Evolutionary conservation across 2,888 invertebrate species (phyloP), one percentile per base, ranked within the genome.

Genomic region (Metellina segmentata): DNA sequence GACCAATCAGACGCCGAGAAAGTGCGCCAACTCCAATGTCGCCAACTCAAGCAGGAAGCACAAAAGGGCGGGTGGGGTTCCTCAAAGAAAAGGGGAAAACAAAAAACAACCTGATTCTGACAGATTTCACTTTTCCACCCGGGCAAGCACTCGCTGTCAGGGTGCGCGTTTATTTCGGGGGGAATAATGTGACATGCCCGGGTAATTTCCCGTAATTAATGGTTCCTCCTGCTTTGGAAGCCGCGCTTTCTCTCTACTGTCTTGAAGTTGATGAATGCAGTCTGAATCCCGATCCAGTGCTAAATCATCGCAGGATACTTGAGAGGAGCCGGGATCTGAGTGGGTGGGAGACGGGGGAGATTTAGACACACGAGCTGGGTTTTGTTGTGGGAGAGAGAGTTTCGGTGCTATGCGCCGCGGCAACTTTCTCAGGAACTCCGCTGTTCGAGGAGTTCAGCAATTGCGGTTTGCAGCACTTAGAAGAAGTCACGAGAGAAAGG

Each of bases 181-280:
- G 79, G 85, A 74, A 90, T 85, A 81, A 90, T 86, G 85, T 90
- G 90, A 90, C 90, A 75, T 86, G 75, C 85, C 85, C 90, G 69
- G 85, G 90, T 85, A 90, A 90, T 90, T 90, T 90, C 69, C 53
- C 72, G 75, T 90, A 90, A 90, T 90, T 90, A 90, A 90, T 90
- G 90, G 85, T 77, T 70, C 20, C 52, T 6, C 79, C 69, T 11
- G 77, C 89, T 48, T 53, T 6, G 49, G 11, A 16, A 19, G 74
- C 19, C 81, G n/a, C 81, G 13, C 20, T 9, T 19, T 34, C 51
- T 78, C 86, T 7, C 20, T 34, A 53, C 83, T 61, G 16, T 74
- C 74, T 83, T 78, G 20, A 51, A 52, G 81, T 81, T 90, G 90
- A 90, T 86, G 90, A 90, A 90, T 90, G 51, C 81, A 20, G 16